phyloP scores from a whole-genome alignment of 2,797 vertebrate species.

The Eulemur mongoz region DNA sequence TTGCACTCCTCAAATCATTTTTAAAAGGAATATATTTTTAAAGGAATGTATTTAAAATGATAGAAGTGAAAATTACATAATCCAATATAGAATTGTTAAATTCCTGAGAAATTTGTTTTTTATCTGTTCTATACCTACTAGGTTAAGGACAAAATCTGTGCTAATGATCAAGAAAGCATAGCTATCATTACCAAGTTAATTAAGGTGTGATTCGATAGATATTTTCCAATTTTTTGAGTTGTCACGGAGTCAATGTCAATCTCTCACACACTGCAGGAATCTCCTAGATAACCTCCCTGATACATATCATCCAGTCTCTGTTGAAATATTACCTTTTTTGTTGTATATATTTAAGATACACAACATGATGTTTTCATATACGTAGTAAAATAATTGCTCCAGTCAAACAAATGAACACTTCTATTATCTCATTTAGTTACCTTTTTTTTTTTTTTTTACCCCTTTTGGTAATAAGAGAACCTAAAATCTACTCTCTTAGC shows the following conservation, averaged over 20 bases:
- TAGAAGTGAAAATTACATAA: not conserved
- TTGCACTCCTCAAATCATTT: not conserved
- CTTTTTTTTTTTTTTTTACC: not conserved
- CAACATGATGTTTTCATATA: not conserved
- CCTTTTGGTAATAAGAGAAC: not conserved
- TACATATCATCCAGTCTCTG: not conserved
- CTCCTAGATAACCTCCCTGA: not conserved
- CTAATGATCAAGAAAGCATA: not conserved
- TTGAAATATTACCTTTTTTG: not conserved
- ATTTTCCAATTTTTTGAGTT: not conserved
- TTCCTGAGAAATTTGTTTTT: not conserved
- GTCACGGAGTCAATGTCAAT: not conserved
- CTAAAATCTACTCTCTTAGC: not conserved
- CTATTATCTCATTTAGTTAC: not conserved
- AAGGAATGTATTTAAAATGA: not conserved
- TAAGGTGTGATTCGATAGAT: not conserved
- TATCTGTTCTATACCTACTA: not conserved
- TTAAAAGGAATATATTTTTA: not conserved
- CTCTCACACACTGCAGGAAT: not conserved
- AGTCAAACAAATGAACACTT: not conserved
- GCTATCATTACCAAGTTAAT: not conserved
- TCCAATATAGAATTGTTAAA: not conserved
- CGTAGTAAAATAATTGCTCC: not conserved
- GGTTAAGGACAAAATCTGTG: not conserved
- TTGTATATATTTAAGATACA: not conserved